phyloP scores from a whole-genome alignment of 2,797 vertebrate species.

The Pogonophryne albipinna region DNA sequence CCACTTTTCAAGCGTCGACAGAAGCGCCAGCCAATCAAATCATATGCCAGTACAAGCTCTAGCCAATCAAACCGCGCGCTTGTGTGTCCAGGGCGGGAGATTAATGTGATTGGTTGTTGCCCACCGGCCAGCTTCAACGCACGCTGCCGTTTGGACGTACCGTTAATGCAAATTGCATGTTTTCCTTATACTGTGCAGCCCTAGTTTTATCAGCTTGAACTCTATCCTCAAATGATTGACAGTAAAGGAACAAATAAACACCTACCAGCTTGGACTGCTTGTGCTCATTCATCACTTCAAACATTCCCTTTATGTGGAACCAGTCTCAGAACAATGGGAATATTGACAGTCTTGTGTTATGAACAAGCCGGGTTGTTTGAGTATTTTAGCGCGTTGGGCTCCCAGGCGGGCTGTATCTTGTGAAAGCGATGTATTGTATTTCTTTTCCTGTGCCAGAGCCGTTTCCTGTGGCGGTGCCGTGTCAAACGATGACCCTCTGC shows the following conservation, averaged over 20 bases:
- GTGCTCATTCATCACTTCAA: constrained; percentile 58
- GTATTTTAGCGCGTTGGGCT: constrained; percentile 76
- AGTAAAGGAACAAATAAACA: constrained; percentile 37
- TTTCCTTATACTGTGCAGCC: too few relatives aligned
- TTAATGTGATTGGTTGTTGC: too few relatives aligned
- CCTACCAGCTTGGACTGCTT: constrained; percentile 11
- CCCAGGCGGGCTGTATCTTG: constrained; percentile 76
- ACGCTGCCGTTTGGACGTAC: too few relatives aligned
- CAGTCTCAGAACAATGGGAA: constrained; percentile 68
- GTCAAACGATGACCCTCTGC: constrained; percentile 89
- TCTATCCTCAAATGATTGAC: constrained; percentile 15
- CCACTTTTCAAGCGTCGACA: too few relatives aligned
- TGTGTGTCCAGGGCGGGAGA: too few relatives aligned
- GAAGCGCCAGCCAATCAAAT: too few relatives aligned
- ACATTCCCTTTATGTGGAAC: constrained; percentile 69
- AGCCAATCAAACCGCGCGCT: too few relatives aligned
- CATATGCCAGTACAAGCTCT: too few relatives aligned
- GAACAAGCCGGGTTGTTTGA: constrained; percentile 78
- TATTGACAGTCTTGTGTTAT: constrained; percentile 74
- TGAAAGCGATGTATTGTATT: constrained; percentile 90
- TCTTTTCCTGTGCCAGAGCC: constrained; percentile 93
- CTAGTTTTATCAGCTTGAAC: neutral
- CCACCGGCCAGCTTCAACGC: too few relatives aligned
- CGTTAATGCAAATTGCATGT: too few relatives aligned
- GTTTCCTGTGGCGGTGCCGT: constrained; percentile 89